These are phyloP conservation scores for Mus musculus DNA, from an alignment of 2,113 vertebrate species.

Conservation along the genomic window GRCm39 chr1:139438501-139439000, in stretches of 20 bases:
- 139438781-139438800: neutral
- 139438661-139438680: slow-evolving; percentile 68
- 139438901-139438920: neutral
- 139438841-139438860: neutral
- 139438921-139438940: neutral
- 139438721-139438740: slow-evolving; percentile 60
- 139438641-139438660: neutral
- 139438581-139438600: slow-evolving; percentile 77
- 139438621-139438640: neutral
- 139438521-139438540: neutral
- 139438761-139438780: slow-evolving; percentile 71
- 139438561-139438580: neutral
- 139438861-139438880: neutral
- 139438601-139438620: slow-evolving; percentile 57
- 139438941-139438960: neutral
- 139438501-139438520: slow-evolving; percentile 66
- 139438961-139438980: neutral
- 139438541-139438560: rapidly evolving
- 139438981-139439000: neutral
- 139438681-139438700: slow-evolving; percentile 66
- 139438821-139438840: rapidly evolving
- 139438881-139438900: neutral
- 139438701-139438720: slow-evolving; percentile 58
- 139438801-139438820: rapidly evolving
- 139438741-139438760: slow-evolving; percentile 78